These are phyloP conservation scores for Panagrolaimus sp. DNA, from an alignment of 1,140 invertebrate species.

Conservation along the genomic window DNA sequence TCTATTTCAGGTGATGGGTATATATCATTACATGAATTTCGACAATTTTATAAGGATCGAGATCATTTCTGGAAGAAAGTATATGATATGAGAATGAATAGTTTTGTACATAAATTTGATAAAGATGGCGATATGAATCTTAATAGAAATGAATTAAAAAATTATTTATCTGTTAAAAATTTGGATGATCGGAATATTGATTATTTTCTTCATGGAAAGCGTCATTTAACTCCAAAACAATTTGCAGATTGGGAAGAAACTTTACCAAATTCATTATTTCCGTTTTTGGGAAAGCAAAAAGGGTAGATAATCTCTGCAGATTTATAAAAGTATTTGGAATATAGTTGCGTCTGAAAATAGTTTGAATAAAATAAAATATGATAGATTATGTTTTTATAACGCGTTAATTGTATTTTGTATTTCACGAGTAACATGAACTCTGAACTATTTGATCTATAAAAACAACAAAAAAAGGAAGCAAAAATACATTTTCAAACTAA, in stretches of 20 bases:
- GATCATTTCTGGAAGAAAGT: not conserved
- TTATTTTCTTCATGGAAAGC: not conserved
- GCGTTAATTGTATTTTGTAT: too few relatives aligned
- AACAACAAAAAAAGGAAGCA: too few relatives aligned
- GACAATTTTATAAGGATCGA: not conserved
- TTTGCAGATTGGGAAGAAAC: conserved; percentile 7
- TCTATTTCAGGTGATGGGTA: not conserved
- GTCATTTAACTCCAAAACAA: not conserved
- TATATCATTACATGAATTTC: not conserved
- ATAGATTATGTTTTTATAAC: too few relatives aligned
- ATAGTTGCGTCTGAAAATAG: too few relatives aligned
- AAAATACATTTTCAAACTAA: too few relatives aligned
- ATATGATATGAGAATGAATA: conserved; percentile 6
- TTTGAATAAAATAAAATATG: too few relatives aligned
- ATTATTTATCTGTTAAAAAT: not conserved
- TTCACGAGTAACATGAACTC: too few relatives aligned
- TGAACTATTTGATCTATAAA: too few relatives aligned
- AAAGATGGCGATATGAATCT: not conserved
- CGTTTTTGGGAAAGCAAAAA: not conserved
- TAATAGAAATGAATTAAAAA: not conserved
- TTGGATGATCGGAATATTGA: not conserved
- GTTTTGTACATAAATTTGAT: not conserved
- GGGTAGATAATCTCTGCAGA: too few relatives aligned
- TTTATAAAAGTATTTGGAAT: too few relatives aligned
- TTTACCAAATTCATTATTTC: not conserved